Evolutionary conservation across 1,140 invertebrate species (phyloP), one percentile per base, ranked within the genome.

Genomic region (Parapsyche elsis): DNA sequence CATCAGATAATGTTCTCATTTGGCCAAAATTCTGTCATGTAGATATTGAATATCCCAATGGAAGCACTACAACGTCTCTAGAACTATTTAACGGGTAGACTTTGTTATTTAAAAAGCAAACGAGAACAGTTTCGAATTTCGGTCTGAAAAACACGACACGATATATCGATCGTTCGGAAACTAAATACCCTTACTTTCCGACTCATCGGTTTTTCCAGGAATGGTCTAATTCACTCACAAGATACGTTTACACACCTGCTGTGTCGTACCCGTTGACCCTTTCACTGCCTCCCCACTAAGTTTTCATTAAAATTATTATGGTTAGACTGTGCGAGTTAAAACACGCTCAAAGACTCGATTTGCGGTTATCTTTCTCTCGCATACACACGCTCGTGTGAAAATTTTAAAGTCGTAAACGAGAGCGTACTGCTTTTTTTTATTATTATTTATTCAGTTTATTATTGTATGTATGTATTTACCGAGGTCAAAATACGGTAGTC

Each of bases 161-260:
- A 67, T 12, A 73, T 46, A 73, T 73, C 44, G 71, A 73, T 49
- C 71, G 71, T 23, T 19, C 30, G 44, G 71, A 46, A 73, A 49
- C 71, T 46, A 21, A 73, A 73, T 49, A 73, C 71, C 1, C 19
- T 21, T 12, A 26, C 24, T 73, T 73, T 73, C 71, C 71, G 71
- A 73, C 71, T 73, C 71, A 73, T 73, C 45, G 71, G 71, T 73
- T 73, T 73, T 73, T 73, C 71, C 71, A 16, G 71, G 38, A 73
- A 49, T 16, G 21, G n/a, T 24, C 71, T 49, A 49, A 46, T 73
- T 73, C 71, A 46, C 44, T 45, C 23, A 26, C n/a, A n/a, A n/a
- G 14, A 12, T 26, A 53, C 49, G 49, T 53, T 53, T 53, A 2
- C 21, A 61, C n/a, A 61, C 57, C 16, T 19, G 16, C 57, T 19